Evolutionary conservation across 2,113 vertebrate genomes (phyloP).

Genomic region (Talpa occidentalis): DNA sequence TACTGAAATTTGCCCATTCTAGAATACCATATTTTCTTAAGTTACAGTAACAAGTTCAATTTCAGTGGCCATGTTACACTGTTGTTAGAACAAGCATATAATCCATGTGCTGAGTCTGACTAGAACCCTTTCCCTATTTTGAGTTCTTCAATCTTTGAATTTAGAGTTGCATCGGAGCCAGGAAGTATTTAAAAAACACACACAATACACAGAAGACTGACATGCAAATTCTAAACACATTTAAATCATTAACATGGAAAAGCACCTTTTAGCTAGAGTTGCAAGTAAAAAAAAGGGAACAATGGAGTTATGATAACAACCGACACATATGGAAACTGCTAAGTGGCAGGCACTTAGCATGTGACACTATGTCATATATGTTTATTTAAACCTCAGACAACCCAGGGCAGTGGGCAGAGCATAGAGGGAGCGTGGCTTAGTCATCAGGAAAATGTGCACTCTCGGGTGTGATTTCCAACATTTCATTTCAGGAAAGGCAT

Average conservation of each 20-base stretch:
- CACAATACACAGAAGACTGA: neutral
- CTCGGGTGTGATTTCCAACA: neutral
- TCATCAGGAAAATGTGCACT: neutral
- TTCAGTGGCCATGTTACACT: neutral
- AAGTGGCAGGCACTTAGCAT: neutral
- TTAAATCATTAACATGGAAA: slow-evolving; percentile 21
- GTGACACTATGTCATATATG: neutral
- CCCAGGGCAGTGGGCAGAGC: neutral
- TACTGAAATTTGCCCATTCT: neutral
- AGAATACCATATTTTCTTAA: neutral
- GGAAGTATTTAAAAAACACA: neutral
- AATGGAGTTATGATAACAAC: neutral
- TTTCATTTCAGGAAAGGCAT: neutral
- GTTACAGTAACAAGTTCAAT: neutral
- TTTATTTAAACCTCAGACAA: neutral
- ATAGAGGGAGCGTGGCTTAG: neutral
- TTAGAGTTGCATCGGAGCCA: neutral
- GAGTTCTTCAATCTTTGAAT: neutral
- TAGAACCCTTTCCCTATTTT: neutral
- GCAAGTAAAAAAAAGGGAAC: slow-evolving; percentile 7
- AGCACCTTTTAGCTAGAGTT: neutral
- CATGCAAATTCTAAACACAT: neutral
- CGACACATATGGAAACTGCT: neutral
- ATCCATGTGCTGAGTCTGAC: neutral
- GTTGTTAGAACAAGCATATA: neutral